A percentile compares a stretch with the other conserved stretches of the same genome.
phyloP scores from a whole-genome alignment of 2,113 vertebrate genomes.

The Phylloscopus whistleri region DNA sequence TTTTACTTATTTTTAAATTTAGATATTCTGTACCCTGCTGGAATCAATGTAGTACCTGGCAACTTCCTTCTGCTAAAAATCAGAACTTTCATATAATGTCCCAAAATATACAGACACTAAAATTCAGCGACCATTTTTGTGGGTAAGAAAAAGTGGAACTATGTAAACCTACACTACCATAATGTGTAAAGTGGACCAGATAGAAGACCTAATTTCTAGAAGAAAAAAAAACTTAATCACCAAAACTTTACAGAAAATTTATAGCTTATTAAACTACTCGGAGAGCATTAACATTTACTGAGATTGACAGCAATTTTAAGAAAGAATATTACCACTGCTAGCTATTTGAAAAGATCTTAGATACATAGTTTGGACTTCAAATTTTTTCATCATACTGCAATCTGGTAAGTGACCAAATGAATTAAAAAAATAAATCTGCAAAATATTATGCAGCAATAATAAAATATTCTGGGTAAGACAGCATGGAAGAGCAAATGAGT shows the following conservation, averaged over 20 bases:
- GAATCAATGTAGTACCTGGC: not conserved
- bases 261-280: not conserved
- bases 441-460: not conserved
- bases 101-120: not conserved
- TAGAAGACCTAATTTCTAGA: not conserved
- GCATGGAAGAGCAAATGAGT: not conserved
- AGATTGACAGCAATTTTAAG: not conserved
- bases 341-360: not conserved
- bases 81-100: not conserved
- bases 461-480: not conserved
- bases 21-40: not conserved
- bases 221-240: not conserved
- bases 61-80: not conserved
- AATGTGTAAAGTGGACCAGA: not conserved
- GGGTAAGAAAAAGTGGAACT: not conserved
- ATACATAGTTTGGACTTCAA: not conserved
- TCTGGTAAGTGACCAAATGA: not conserved
- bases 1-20: not conserved
- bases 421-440: not conserved
- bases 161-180: not conserved
- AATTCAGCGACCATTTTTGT: not conserved
- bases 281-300: not conserved
- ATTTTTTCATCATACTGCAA: not conserved
- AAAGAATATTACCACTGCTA: not conserved
- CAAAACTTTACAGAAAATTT: not conserved